Evolutionary conservation across 2,888 invertebrate genomes (phyloP).

Genomic region (Eristalinus sepulchralis): DNA sequence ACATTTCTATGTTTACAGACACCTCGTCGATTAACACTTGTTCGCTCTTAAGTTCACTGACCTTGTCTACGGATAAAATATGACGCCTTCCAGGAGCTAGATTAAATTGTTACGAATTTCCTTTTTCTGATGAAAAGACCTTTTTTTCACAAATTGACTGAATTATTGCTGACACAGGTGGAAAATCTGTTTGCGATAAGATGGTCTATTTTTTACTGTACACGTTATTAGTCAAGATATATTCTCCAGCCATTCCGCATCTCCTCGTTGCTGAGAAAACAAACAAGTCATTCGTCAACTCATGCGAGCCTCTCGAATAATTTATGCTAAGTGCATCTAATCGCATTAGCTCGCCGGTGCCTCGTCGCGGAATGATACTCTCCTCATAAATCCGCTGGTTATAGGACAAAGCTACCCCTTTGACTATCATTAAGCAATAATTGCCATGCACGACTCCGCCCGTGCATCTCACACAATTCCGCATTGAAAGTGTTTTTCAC

Average conservation of each 20-base stretch:
- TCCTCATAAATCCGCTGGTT: neutral
- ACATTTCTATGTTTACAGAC: no score
- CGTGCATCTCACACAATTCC: neutral
- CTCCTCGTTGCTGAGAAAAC: neutral
- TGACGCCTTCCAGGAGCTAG: no score
- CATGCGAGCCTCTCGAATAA: neutral
- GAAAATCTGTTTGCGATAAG: neutral
- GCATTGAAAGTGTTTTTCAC: neutral
- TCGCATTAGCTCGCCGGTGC: neutral
- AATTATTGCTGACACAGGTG: neutral
- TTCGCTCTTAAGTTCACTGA: neutral
- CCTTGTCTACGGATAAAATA: neutral
- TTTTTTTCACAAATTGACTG: no score
- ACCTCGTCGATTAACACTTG: neutral
- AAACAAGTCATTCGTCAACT: neutral
- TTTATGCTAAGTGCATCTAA: constrained; percentile 17
- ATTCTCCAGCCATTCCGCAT: neutral
- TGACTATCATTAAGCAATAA: constrained; percentile 14
- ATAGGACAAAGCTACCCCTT: neutral
- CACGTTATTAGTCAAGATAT: neutral
- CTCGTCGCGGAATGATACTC: neutral
- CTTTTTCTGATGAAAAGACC: no score
- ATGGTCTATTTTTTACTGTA: neutral
- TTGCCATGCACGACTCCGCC: constrained; percentile 1
- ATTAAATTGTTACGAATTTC: no score